Base-by-base conservation (phyloP, 1,140 invertebrate species). In the Papilio xuthus region DNA sequence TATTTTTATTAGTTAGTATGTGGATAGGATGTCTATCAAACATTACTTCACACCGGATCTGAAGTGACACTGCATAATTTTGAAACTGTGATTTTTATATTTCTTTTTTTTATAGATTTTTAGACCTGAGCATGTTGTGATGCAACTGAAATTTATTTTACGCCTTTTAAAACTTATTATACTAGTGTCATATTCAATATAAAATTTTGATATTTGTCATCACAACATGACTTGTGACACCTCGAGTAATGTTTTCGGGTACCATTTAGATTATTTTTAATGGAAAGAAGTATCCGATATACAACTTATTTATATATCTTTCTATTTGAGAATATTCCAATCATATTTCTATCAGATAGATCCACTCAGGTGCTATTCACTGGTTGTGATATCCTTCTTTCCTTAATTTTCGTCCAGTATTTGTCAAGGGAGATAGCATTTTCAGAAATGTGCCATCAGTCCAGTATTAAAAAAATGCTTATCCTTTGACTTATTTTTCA, bases 361-460 rank as follows among this genome's bases (percentile, higher is more conserved):
- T 84, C 80, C 81, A 78, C 60, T 77, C 82, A 84, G 92, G 92
- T 93, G 92, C 92, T 93, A 92, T 50, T 80, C 79, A 84, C 82
- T 78, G 93, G 94, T 94, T 94, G 94, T 94, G 93, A 92, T 75
- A 86, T 94, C 93, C 94, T 94, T 94, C 93, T 94, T 93, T 92
- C 90, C 92, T 84, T n/a, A 75, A 85, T 70, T 89, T 82, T 92
- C 85, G 89, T 89, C 89, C 92, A 94, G 92, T 94, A 94, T 94
- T 94, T 92, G 92, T 91, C 91, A 92, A 92, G 88, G 89, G 89
- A 84, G 88, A 80, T 85, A 84, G 91, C 90, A 92, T 92, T 93
- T 89, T 92, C 83, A 86, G 85, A 90, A 90, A 84, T 86, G 91
- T 93, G 93, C 94, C 93, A 94, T 94, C 90, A 85, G 86, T 91